A percentile compares a stretch with the other conserved stretches of the same genome.
Conservation (phyloP, 2,113 vertebrate genomes). For the Cinclus mexicanus region DNA sequence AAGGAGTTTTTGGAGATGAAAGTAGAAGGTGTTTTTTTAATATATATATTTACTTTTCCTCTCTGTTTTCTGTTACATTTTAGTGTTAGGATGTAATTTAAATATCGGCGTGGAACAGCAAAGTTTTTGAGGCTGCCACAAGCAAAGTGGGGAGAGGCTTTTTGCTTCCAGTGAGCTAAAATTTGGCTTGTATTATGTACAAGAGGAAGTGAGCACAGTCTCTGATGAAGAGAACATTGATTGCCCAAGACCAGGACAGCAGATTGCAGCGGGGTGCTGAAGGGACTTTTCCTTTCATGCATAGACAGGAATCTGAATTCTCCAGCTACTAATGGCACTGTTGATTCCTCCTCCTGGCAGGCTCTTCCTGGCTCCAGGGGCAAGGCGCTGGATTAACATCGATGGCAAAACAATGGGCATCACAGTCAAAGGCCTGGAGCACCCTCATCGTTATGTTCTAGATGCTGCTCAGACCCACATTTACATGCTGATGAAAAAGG, state of each 20-base stretch:
- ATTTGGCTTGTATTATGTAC: neutral
- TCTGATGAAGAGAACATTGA: neutral
- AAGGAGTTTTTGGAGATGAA: neutral
- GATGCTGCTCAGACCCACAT: conserved; percentile 97
- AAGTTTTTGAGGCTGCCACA: neutral
- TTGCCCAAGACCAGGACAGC: neutral
- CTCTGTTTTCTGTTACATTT: neutral
- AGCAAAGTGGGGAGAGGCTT: neutral
- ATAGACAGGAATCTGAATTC: neutral
- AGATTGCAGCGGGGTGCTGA: neutral
- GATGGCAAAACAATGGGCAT: conserved; percentile 98
- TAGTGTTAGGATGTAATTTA: neutral
- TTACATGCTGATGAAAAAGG: conserved; percentile 99
- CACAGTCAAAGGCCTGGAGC: conserved; percentile 89
- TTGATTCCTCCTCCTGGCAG: conserved; percentile 66
- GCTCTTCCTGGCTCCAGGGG: conserved; percentile 93
- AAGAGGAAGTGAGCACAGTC: neutral
- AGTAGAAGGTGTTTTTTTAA: neutral
- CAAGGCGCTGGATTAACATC: conserved; percentile 97
- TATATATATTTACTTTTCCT: neutral
- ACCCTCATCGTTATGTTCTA: conserved; percentile 95
- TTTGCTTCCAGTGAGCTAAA: neutral
- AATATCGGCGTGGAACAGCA: neutral
- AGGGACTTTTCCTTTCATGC: neutral
- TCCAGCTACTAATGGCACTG: neutral